Conservation (phyloP, 2,113 vertebrate species). For the Ia io region DNA sequence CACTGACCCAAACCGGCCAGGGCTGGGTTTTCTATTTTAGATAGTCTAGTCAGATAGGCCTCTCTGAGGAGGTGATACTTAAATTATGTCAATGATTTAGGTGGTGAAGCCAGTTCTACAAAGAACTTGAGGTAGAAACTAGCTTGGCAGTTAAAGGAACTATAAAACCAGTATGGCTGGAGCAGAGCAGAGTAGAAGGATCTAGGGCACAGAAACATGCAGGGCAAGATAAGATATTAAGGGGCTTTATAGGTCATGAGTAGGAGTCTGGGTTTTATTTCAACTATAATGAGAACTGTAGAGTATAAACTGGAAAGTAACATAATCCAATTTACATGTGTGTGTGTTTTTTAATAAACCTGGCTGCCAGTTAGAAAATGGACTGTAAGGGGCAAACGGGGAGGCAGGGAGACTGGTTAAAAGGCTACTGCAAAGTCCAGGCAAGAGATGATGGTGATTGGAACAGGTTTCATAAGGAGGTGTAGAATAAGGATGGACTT, state of each 20-base stretch:
- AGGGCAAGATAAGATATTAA: not conserved
- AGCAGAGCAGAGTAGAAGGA: not conserved
- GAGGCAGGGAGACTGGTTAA: not conserved
- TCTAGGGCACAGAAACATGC: not conserved
- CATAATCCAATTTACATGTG: not conserved
- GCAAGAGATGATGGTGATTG: not conserved
- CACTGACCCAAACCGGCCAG: no score
- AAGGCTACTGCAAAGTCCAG: not conserved
- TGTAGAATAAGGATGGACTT: not conserved
- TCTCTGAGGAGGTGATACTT: not conserved
- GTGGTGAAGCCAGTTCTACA: not conserved
- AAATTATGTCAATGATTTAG: not conserved
- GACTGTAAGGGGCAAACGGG: not conserved
- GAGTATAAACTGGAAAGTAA: not conserved
- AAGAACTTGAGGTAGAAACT: not conserved
- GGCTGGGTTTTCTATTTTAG: not conserved
- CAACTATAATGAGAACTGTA: not conserved
- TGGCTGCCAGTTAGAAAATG: conserved; percentile 2
- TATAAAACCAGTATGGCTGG: not conserved
- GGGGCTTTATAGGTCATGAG: not conserved
- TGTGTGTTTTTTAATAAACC: not conserved
- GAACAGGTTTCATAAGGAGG: not conserved
- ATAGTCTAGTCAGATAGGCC: not conserved
- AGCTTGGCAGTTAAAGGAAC: not conserved
- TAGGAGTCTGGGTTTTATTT: not conserved